phyloP scores from a whole-genome alignment of 2,113 vertebrate genomes.

The Zosterops pallidus region DNA sequence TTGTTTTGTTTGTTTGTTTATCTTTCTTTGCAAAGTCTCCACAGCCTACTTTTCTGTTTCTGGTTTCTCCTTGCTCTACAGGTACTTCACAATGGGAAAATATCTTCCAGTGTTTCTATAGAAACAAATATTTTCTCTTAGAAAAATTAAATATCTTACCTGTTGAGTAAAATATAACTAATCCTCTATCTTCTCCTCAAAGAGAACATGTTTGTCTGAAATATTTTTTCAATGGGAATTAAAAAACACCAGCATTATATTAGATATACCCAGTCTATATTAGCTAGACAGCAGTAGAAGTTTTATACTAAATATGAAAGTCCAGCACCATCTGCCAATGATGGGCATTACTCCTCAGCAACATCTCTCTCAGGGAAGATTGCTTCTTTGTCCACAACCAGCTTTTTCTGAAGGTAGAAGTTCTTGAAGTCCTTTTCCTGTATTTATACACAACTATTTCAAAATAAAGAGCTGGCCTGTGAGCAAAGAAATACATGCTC shows the following conservation, averaged over 20 bases:
- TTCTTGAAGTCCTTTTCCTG: neutral
- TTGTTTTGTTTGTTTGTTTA: neutral
- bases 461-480: slow-evolving; percentile 26
- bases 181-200: neutral
- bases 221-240: neutral
- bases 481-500: slow-evolving; percentile 42
- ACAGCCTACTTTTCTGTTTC: neutral
- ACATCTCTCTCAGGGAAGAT: neutral
- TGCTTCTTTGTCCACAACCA: neutral
- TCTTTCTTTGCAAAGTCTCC: neutral
- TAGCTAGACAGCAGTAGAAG: neutral
- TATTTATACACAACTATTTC: slow-evolving; percentile 54
- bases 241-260: neutral
- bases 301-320: neutral
- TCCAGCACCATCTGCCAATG: neutral
- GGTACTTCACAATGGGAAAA: neutral
- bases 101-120: neutral
- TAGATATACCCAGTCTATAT: neutral
- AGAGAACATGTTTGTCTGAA: neutral
- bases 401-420: neutral
- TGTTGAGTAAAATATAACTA: neutral
- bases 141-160: neutral
- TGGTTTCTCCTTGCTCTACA: neutral
- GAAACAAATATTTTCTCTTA: neutral
- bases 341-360: neutral